Conservation (phyloP, 2,797 vertebrate genomes). For the Gastrophryne carolinensis region DNA sequence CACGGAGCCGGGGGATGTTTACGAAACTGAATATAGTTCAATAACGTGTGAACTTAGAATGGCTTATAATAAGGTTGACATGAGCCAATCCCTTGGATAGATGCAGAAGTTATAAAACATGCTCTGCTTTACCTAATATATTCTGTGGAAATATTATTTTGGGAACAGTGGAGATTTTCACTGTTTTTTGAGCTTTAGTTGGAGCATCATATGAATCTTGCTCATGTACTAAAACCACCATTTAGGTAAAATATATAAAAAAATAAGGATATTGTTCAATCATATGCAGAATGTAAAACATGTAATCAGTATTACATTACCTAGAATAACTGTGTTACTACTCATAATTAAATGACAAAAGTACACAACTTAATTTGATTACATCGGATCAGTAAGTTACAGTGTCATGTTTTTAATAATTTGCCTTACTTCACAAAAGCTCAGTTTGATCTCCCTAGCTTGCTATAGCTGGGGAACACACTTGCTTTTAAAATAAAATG, state of each 20-base stretch:
- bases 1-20: no score
- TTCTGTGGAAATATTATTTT: background rate
- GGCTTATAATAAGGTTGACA: background rate
- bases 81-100: background rate
- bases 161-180: background rate
- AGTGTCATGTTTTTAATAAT: no score
- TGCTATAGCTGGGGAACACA: no score
- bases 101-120: background rate
- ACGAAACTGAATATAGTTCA: no score
- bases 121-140: conserved; percentile 8
- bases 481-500: no score
- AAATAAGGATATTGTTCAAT: background rate
- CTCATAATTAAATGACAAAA: no score
- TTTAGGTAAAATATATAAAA: conserved; percentile 3
- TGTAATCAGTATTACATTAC: background rate
- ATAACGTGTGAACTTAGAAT: no score
- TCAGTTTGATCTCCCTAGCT: no score
- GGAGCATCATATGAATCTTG: background rate
- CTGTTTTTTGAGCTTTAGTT: conserved; percentile 1
- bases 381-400: no score
- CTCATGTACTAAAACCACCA: background rate
- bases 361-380: no score
- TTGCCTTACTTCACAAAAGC: no score
- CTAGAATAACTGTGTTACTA: no score
- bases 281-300: background rate